Conservation (phyloP, 2,888 invertebrate species). For the Ophioninae sp. region DNA sequence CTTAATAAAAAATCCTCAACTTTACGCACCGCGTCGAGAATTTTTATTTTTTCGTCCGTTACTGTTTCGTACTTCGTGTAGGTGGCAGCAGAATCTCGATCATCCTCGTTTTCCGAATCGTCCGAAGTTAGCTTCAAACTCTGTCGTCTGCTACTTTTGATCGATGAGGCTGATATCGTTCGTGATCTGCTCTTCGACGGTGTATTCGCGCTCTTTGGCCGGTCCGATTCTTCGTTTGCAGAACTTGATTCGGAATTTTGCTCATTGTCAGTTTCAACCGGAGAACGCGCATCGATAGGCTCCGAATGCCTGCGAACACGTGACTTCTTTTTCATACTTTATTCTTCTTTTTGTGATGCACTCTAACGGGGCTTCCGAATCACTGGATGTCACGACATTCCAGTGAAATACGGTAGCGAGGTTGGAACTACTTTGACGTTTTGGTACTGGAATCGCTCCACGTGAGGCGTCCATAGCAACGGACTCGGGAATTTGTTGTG, state of each 20-base stretch:
- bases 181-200: conserved; percentile 17
- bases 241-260: conserved; percentile 39
- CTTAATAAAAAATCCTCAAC: conserved; percentile 49
- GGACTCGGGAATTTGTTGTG: conserved; percentile 24
- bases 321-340: conserved; percentile 48
- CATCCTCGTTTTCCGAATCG: conserved; percentile 56
- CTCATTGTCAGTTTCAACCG: conserved; percentile 20
- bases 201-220: conserved; percentile 17
- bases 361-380: not conserved
- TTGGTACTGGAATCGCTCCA: conserved; percentile 4
- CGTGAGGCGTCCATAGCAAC: conserved; percentile 52
- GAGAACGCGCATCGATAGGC: conserved; percentile 22
- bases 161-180: conserved; percentile 43
- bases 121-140: conserved; percentile 39
- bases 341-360: conserved; percentile 39
- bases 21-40: conserved; percentile 41
- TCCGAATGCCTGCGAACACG: conserved; percentile 48
- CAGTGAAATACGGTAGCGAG: not conserved
- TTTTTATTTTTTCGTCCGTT: conserved; percentile 14
- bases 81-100: conserved; percentile 2
- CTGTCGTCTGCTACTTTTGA: conserved; percentile 45
- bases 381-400: not conserved
- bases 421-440: not conserved
- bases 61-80: conserved; percentile 39
- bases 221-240: conserved; percentile 39